Conservation (phyloP, 53 echinoderm and acorn worm species). For the Crossaster papposus region DNA sequence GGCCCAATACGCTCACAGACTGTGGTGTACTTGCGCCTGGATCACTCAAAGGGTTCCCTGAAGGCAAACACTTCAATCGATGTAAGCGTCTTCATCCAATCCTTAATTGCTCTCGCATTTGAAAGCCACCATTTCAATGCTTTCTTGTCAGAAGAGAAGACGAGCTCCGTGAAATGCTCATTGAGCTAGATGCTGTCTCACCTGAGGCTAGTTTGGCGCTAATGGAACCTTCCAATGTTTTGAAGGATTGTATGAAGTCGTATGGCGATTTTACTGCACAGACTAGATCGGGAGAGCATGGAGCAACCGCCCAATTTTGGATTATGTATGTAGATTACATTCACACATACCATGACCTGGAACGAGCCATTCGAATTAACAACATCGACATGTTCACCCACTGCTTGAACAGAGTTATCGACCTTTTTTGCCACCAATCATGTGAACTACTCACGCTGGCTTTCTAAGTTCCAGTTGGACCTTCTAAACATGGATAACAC, state of each 20-base stretch:
- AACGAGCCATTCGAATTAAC: conserved; percentile 9
- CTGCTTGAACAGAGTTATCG: background rate
- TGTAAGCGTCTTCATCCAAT: conserved; percentile 54
- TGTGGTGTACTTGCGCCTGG: conserved; percentile 43
- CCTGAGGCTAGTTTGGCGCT: background rate
- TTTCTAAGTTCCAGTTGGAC: conserved; percentile 44
- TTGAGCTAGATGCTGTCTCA: background rate
- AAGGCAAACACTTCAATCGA: conserved; percentile 27
- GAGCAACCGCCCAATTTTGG: conserved; percentile 46
- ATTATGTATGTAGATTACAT: conserved; percentile 20
- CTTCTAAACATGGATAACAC: conserved; percentile 45
- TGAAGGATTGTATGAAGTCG: conserved; percentile 1
- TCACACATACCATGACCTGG: conserved; percentile 9
- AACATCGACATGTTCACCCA: conserved; percentile 36
- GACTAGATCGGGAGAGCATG: background rate
- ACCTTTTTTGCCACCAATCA: conserved; percentile 44
- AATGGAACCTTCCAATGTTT: background rate
- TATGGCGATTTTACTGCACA: background rate
- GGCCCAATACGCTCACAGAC: conserved; percentile 38
- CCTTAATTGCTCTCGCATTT: conserved; percentile 53
- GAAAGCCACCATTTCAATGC: conserved; percentile 22
- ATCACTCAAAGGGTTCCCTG: conserved; percentile 44
- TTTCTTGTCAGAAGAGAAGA: conserved; percentile 19
- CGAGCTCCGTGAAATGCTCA: background rate
- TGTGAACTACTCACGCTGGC: conserved; percentile 17